Conservation (phyloP, 2,113 vertebrate genomes). For the Nothobranchius kuhntae region DNA sequence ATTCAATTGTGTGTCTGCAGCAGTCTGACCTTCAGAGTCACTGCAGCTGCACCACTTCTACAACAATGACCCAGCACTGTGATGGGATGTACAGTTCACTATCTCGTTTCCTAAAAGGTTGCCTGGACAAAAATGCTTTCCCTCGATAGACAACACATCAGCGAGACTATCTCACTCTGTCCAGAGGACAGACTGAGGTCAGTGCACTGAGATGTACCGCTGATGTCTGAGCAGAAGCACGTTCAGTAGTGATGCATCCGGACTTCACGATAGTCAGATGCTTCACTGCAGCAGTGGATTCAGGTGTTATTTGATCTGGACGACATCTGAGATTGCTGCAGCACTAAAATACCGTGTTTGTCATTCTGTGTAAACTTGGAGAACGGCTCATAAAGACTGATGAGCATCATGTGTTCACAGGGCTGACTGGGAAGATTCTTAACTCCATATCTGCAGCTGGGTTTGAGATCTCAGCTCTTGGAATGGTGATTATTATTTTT, state of each 20-base stretch:
- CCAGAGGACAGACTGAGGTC: slow-evolving; percentile 20
- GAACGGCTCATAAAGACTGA: slow-evolving; percentile 13
- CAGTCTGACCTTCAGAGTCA: slow-evolving; percentile 62
- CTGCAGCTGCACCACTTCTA: slow-evolving; percentile 14
- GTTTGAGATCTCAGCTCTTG: slow-evolving; percentile 91
- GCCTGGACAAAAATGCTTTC: slow-evolving; percentile 25
- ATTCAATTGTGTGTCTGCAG: slow-evolving; percentile 46
- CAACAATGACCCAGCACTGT: neutral
- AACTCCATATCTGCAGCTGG: slow-evolving; percentile 85
- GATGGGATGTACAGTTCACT: slow-evolving; percentile 11
- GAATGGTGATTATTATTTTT: slow-evolving; percentile 78
- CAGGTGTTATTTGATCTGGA: neutral
- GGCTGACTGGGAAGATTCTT: slow-evolving; percentile 89
- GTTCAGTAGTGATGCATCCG: neutral
- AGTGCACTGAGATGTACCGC: neutral
- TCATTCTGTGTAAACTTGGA: slow-evolving; percentile 5
- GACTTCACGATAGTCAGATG: no score
- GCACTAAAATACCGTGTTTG: slow-evolving; percentile 9
- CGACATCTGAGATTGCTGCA: slow-evolving; percentile 14
- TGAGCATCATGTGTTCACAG: slow-evolving; percentile 69
- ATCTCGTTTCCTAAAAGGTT: slow-evolving; percentile 13
- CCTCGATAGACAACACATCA: slow-evolving; percentile 21
- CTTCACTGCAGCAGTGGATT: neutral
- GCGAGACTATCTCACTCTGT: slow-evolving; percentile 38
- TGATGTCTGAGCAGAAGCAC: no score